Evolutionary conservation across 2,113 vertebrate species (phyloP), one percentile per base, ranked within the genome.

Genomic region (Toxotes chatareus): DNA sequence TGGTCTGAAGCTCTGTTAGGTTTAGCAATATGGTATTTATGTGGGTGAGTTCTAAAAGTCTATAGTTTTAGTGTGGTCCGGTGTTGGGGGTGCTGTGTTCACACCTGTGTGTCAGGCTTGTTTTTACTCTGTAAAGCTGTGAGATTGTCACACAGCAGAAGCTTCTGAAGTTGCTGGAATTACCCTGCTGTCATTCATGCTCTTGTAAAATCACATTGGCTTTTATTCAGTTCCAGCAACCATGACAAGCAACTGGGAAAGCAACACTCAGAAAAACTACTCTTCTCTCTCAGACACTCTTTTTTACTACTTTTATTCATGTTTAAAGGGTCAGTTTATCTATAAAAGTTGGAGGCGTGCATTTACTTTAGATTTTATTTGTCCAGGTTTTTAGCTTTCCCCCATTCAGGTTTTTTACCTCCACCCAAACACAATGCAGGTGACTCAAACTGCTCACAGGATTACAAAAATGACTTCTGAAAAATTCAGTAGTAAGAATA

Each of bases 131-230:
- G 59, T 46, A 57, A 47, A 9, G 4, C 21, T 44, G 56, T 34
- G 23, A 73, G 77, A 60, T 57, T 76, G 63, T 83, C 85, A 86
- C 67, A 49, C 65, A 67, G 72, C 27, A 62, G 64, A 85, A 80
- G 63, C 49, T n/a, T 84, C 62, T 75, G 53, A 81, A 83, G 77
- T 73, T 44, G 62, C 46, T 64, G 76, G 79, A 88, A 89, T 83
- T 70, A 70, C 67, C 80, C 49, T 2, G 56, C 78, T 81, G 88
- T 86, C 73, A 84, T 63, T 84, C 53, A 83, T 44, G 62, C 42
- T 34, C 59, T 51, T 76, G 36, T 70, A 85, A 85, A 82, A 86
- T 80, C 67, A 40, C 79, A 80, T 38, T 19, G 44, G 21, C 76
- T 85, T 76, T 83, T 44, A 61, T 80, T 82, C n/a, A 61, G 19